phyloP scores from a whole-genome alignment of 2,888 invertebrate genomes.

The Lasioglossum zephyrum region DNA sequence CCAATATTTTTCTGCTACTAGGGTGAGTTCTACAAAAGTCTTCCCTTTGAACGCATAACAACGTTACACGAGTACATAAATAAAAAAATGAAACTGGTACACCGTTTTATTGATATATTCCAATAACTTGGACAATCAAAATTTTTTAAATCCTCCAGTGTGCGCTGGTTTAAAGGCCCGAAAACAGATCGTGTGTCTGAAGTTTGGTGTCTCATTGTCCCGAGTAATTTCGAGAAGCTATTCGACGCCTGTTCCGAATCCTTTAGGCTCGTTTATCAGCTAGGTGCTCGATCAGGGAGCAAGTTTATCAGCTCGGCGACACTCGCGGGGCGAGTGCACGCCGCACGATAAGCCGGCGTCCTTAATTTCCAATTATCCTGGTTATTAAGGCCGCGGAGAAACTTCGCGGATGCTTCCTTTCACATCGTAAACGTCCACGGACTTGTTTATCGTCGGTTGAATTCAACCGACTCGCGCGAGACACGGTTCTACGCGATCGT shows the following conservation, averaged over 20 bases:
- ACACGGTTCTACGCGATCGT: conserved; percentile 32
- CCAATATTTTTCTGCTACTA: no score
- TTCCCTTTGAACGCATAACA: no score
- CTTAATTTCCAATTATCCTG: conserved; percentile 64
- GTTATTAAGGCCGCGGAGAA: conserved; percentile 61
- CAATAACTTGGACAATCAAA: no score
- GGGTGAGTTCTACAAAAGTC: no score
- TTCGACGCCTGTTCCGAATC: not conserved
- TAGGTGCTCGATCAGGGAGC: conserved; percentile 38
- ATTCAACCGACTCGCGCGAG: conserved; percentile 37
- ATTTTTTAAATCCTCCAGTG: no score
- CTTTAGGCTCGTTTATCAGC: conserved; percentile 11
- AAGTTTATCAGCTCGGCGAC: conserved; percentile 45
- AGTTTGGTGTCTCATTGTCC: not conserved
- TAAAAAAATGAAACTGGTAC: no score
- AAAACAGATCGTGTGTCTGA: no score
- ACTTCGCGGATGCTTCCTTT: conserved; percentile 61
- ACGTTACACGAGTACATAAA: no score
- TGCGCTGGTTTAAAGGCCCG: no score
- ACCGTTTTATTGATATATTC: no score
- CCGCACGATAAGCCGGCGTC: conserved; percentile 53
- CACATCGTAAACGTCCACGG: conserved; percentile 49
- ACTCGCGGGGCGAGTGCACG: conserved; percentile 22
- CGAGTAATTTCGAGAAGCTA: not conserved
- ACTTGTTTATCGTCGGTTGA: conserved; percentile 55